phyloP scores from a whole-genome alignment of 1,140 invertebrate species.

The Hylaeus anthracinus region DNA sequence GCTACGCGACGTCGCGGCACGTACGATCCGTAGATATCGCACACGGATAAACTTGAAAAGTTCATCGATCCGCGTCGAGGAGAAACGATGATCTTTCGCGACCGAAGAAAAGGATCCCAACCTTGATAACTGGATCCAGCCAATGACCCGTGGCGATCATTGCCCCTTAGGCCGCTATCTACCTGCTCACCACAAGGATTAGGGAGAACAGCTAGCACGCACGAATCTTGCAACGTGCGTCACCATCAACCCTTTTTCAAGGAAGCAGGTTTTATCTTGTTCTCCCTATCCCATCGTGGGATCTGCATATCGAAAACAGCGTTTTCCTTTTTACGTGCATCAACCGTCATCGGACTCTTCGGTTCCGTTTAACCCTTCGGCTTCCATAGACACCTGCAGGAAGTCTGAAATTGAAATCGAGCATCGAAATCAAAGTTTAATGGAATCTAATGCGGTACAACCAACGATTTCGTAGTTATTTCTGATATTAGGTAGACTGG shows the following conservation, averaged over 20 bases:
- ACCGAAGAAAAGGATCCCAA: conserved; percentile 66
- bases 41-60: conserved; percentile 46
- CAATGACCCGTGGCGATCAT: conserved; percentile 67
- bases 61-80: conserved; percentile 51
- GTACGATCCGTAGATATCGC: background rate
- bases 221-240: conserved; percentile 17
- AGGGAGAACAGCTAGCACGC: conserved; percentile 48
- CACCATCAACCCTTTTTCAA: background rate
- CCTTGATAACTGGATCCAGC: conserved; percentile 71
- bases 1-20: too few species aligned
- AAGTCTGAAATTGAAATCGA: too few species aligned
- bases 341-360: too few species aligned
- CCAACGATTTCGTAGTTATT: too few species aligned
- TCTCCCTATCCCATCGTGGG: too few species aligned
- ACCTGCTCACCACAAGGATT: conserved; percentile 48
- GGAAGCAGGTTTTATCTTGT: background rate
- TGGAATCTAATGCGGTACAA: too few species aligned
- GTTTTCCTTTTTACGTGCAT: too few species aligned
- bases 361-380: too few species aligned
- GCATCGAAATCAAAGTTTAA: too few species aligned
- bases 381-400: too few species aligned
- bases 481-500: too few species aligned
- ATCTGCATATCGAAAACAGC: too few species aligned
- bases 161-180: conserved; percentile 55
- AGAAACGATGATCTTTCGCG: conserved; percentile 57